Base-by-base conservation (phyloP, 2,797 vertebrate genomes). In the Aplochiton taeniatus region DNA sequence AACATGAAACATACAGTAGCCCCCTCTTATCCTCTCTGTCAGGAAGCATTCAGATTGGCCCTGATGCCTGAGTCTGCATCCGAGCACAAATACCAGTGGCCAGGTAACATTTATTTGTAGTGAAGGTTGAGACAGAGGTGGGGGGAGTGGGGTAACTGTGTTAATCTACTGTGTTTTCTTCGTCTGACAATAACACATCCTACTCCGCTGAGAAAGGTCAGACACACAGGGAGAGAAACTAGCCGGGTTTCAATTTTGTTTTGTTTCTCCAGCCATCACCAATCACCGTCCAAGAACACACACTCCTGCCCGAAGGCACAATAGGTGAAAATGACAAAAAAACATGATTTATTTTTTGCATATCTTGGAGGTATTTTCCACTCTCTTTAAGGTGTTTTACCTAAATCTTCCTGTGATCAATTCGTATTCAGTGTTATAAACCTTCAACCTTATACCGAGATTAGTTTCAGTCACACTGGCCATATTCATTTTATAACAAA, bases 181-280 rank as follows among this genome's bases (percentile, higher is more conserved):
- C 72, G 49, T 73, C 65, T 88, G 86, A 90, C 83, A 87, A 70
- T 74, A 78, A 72, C 79, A 66, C 69, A 58, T 83, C 74, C 78
- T 13, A 61, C 78, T 87, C 75, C 43, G 59, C 71, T 76, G 67
- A 70, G 72, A 90, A 92, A 92, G 91, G 90, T 92, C 90, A 91
- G 55, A 14, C 69, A 65, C 70, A 56, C 73, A 70, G 72, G 69
- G 31, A 52, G 74, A 74, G 69, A 72, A 83, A 82, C 74, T 65
- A 68, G 65, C 73, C 74, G 70, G 60, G 79, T 84, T 85, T 87
- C 70, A 81, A 45, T 51, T 17, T 17, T 11, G 17, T 4, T 53
- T 17, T 18, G 12, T 53, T 18, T 42, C n/a, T 56, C 19, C 54
- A 31, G 31, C 20, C 19, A 56, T 31, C 31, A 19, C 19, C 31